Evolutionary conservation across 2,888 invertebrate species (phyloP).

Genomic region (Fabriciana adippe): DNA sequence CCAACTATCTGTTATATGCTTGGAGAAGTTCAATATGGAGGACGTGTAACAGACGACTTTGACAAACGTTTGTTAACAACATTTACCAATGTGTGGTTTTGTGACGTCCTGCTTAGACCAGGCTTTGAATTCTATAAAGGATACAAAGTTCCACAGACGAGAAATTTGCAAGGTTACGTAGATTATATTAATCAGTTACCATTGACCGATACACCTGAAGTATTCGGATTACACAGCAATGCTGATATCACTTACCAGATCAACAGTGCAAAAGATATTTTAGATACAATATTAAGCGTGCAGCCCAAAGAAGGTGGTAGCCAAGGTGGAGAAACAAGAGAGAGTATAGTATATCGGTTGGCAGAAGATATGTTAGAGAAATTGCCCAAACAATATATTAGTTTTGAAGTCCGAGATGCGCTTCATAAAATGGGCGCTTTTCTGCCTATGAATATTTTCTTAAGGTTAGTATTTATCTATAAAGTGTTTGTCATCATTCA

Average conservation of each 20-base stretch:
- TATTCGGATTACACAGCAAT: slow-evolving; percentile 97
- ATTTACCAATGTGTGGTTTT: slow-evolving; percentile 97
- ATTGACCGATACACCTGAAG: slow-evolving; percentile 94
- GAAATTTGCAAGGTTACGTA: slow-evolving; percentile 89
- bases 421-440: slow-evolving; percentile 95
- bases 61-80: slow-evolving; percentile 96
- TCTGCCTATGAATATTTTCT: slow-evolving; percentile 97
- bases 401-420: slow-evolving; percentile 94
- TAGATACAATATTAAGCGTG: slow-evolving; percentile 97
- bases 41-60: slow-evolving; percentile 97
- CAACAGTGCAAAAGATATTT: slow-evolving; percentile 95
- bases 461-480: slow-evolving; percentile 72
- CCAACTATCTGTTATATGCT: slow-evolving; percentile 98
- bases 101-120: slow-evolving; percentile 91
- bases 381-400: slow-evolving; percentile 91
- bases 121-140: slow-evolving; percentile 97
- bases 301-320: slow-evolving; percentile 97
- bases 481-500: too few species aligned
- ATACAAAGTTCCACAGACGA: slow-evolving; percentile 94
- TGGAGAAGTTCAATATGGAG: slow-evolving; percentile 94
- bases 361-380: slow-evolving; percentile 94
- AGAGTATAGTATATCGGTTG: slow-evolving; percentile 94
- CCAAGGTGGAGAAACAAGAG: slow-evolving; percentile 95
- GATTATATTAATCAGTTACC: slow-evolving; percentile 94
- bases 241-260: slow-evolving; percentile 99